Conservation (phyloP, 2,888 invertebrate species). For the Dryococelus australis region DNA sequence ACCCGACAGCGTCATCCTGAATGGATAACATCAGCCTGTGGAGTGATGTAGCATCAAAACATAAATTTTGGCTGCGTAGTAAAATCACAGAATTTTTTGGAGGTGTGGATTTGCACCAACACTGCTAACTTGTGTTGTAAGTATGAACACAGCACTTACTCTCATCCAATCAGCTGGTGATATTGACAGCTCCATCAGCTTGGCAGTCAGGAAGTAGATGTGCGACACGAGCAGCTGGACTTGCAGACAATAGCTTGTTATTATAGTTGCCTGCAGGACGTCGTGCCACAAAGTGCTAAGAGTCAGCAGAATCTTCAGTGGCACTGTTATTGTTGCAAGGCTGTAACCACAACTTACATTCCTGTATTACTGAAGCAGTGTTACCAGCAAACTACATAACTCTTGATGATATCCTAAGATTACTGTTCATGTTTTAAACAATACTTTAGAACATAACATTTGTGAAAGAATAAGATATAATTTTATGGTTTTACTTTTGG, state of each 20-base stretch:
- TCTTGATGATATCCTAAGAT: too few relatives aligned
- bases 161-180: constrained; percentile 81
- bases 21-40: too few relatives aligned
- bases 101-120: too few relatives aligned
- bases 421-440: too few relatives aligned
- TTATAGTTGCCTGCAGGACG: constrained; percentile 81
- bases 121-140: neutral
- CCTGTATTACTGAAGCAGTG: constrained; percentile 26
- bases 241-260: constrained; percentile 84
- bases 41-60: too few relatives aligned
- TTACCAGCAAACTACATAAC: too few relatives aligned
- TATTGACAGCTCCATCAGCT: constrained; percentile 75
- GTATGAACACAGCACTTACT: constrained; percentile 60
- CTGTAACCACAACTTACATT: constrained; percentile 56
- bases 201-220: constrained; percentile 73
- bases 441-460: too few relatives aligned
- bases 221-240: constrained; percentile 79
- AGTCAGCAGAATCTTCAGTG: constrained; percentile 69
- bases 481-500: too few relatives aligned
- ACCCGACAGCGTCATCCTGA: too few relatives aligned
- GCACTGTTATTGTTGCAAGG: constrained; percentile 60
- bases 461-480: too few relatives aligned
- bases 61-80: too few relatives aligned
- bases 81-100: too few relatives aligned
- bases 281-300: constrained; percentile 78